Base-by-base conservation (phyloP, 2,113 vertebrate genomes). In the Oryctolagus cuniculus region DNA sequence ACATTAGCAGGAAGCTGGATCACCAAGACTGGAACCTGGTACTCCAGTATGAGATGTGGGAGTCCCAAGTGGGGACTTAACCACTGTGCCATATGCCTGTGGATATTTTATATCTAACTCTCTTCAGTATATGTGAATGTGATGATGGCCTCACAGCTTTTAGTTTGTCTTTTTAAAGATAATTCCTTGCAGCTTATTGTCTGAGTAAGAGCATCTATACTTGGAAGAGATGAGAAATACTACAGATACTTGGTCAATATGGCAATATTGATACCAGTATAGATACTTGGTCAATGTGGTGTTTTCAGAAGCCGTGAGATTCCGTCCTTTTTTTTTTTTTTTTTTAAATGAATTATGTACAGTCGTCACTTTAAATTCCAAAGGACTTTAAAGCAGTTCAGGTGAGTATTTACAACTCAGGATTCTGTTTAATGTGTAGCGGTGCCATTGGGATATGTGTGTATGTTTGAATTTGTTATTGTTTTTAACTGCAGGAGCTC, bases 401-500 rank as follows among this genome's bases (percentile, higher is more conserved):
- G 55, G 70, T 29, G 53, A 72, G 21, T 74, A 31, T 85, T 91
- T 53, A 67, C 21, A 77, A 29, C 22, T n/a, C 5, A n/a, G 36
- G 51, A 72, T 34, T 64, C 78, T 91, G 53, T 44, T 55, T 75
- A 36, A 27, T 77, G 6, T 82, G 51, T 84, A 80, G 29, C 63
- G 89, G 0, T 94, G 61, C n/a, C 55, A 27, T 11, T 86, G 27
- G 27, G 15, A 64, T 70, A 13, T n/a, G 10, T 64, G 1, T 10
- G 4, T 69, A 0, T 75, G 17, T 84, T 55, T 19, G 96, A 69
- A 80, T 70, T 24, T 24, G 97, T 92, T 89, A 3, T 31, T 19
- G 93, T 94, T 97, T 98, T 78, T 97, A 90, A 96, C 53, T 84
- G 13, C 98, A 99, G 99, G 99, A 95, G 99, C 99, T 80, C 98